phyloP scores from a whole-genome alignment of 1,140 invertebrate genomes.

The Achatina immaculata region DNA sequence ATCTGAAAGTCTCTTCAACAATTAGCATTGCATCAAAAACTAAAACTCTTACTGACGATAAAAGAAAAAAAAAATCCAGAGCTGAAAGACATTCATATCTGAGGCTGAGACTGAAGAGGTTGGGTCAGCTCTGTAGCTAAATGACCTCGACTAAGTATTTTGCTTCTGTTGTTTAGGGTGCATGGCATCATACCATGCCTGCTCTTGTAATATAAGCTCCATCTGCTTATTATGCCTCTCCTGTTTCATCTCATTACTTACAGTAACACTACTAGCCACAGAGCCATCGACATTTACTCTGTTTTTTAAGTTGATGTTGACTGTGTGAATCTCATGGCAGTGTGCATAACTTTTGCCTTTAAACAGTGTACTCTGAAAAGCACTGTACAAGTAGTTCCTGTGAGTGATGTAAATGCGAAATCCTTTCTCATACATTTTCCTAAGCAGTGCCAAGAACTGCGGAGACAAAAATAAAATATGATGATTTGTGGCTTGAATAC shows the following conservation, averaged over 20 bases:
- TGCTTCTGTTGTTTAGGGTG: too few relatives aligned
- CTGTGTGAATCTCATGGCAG: conserved; percentile 28
- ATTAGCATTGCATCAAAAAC: too few relatives aligned
- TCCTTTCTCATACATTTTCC: conserved; percentile 27
- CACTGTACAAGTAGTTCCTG: conserved; percentile 23
- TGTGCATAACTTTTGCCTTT: background rate
- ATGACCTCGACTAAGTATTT: too few relatives aligned
- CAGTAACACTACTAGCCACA: background rate
- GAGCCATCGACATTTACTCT: background rate
- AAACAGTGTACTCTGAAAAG: background rate
- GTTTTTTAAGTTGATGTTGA: conserved; percentile 21
- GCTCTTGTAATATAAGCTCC: background rate
- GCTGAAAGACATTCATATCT: too few relatives aligned
- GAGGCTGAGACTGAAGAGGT: too few relatives aligned
- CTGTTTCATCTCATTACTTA: background rate
- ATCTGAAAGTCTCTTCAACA: too few relatives aligned
- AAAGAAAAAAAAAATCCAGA: too few relatives aligned
- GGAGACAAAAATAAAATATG: background rate
- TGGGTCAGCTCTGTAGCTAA: too few relatives aligned
- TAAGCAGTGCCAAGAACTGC: conserved; percentile 12
- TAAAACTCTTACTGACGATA: too few relatives aligned
- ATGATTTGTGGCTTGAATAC: too few relatives aligned
- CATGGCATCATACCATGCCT: background rate
- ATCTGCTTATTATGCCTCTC: background rate
- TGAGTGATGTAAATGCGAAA: conserved; percentile 28